These are phyloP conservation scores for Anthrax anthrax DNA, from an alignment of 2,888 invertebrate genomes.

Conservation along the genomic window DNA sequence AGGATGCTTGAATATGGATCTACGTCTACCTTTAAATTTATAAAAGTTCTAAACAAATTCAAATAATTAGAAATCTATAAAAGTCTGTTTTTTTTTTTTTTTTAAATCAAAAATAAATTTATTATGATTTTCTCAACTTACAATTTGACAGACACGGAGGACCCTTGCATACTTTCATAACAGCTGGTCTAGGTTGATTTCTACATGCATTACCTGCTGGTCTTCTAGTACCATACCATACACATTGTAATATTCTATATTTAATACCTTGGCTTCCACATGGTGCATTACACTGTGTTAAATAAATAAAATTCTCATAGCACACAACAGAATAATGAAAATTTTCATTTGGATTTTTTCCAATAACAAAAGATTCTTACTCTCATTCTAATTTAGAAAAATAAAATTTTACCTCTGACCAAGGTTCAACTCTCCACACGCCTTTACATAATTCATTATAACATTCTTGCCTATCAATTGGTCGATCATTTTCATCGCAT, in stretches of 20 bases:
- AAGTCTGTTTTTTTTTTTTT: no score
- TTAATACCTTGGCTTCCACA: conserved; percentile 75
- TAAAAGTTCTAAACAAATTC: no score
- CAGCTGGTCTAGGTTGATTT: conserved; percentile 57
- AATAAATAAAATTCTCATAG: conserved; percentile 9
- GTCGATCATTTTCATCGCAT: conserved; percentile 60
- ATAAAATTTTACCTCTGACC: conserved; percentile 94
- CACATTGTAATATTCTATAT: conserved; percentile 79
- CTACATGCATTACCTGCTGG: conserved; percentile 79
- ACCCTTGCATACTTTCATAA: conserved; percentile 63
- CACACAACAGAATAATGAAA: conserved; percentile 5
- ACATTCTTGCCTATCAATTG: conserved; percentile 66
- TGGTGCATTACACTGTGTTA: conserved; percentile 62
- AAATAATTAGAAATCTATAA: no score
- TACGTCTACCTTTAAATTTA: no score
- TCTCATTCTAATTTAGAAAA: conserved; percentile 3
- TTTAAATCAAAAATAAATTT: no score
- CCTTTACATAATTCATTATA: conserved; percentile 72
- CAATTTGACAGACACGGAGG: conserved; percentile 44
- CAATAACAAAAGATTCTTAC: no score
- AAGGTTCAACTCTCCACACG: conserved; percentile 79
- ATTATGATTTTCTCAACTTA: conserved; percentile 29
- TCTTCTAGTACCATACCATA: conserved; percentile 74
- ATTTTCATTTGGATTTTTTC: not conserved
- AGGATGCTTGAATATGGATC: no score